Percentiles rank a stretch among this genome's conserved stretches.
phyloP scores from a whole-genome alignment of 2,888 invertebrate genomes.

The Argyresthia goedartella region DNA sequence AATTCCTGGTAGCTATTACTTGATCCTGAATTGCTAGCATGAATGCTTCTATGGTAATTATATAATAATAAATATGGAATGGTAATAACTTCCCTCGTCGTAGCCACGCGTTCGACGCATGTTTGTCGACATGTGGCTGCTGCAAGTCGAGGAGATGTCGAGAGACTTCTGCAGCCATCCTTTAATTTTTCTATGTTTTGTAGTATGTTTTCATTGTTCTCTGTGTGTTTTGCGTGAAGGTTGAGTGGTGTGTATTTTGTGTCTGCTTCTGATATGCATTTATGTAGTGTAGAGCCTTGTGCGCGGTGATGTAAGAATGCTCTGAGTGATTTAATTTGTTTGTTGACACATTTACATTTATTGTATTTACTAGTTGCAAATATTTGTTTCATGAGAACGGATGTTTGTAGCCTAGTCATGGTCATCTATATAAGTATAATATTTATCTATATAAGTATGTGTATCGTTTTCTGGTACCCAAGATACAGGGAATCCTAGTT shows the following conservation, averaged over 20 bases:
- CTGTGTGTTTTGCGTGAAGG: background rate
- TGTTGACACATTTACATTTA: too few species aligned
- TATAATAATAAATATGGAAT: too few species aligned
- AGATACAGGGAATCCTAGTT: too few species aligned
- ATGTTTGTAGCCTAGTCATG: too few species aligned
- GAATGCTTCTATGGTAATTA: background rate
- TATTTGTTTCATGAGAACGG: too few species aligned
- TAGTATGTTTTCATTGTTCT: background rate
- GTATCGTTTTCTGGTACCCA: too few species aligned
- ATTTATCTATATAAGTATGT: too few species aligned
- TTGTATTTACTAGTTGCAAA: too few species aligned
- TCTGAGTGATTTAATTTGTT: background rate
- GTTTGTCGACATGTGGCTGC: constrained; percentile 8
- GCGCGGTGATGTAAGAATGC: background rate
- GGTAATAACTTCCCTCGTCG: background rate
- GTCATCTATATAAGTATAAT: too few species aligned
- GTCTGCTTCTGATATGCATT: background rate
- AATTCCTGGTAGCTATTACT: background rate
- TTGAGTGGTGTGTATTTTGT: background rate
- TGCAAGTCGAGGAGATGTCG: constrained; percentile 4
- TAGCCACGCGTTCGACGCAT: background rate
- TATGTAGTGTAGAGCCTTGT: background rate
- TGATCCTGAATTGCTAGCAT: background rate
- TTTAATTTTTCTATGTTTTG: background rate
- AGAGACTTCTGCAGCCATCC: constrained; percentile 8